Evolutionary conservation across 1,140 invertebrate species (phyloP), one percentile per base, ranked within the genome.

Genomic region (Galleria mellonella): DNA sequence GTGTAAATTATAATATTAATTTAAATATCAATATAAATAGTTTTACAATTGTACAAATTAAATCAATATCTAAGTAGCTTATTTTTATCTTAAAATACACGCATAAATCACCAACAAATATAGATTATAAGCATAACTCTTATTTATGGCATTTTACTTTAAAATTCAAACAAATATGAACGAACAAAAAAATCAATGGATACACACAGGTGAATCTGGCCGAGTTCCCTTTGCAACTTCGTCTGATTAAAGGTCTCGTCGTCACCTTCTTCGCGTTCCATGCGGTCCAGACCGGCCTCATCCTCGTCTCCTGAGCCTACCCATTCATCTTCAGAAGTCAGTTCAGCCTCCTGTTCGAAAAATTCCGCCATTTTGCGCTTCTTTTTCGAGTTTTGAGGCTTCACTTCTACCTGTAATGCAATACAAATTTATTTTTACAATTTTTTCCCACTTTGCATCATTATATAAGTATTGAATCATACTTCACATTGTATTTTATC

Each of bases 321-420:
- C 88, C 90, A 92, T 51, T 95, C 94, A 30, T 92, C 93, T 64
- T 94, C 95, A 6, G 94, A 95, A 0, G 79, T 82, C 9, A 97
- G 70, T 65, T 96, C 95, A 0, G 95, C 95, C 82, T 97, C 95
- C 30, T 91, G 88, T 43, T 97, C 95, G 14, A 96, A 83, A 85
- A 95, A 97, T 17, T 93, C 91, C 32, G 78, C 75, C 0, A 86
- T 76, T 15, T 88, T 83, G 35, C 87, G 83, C 53, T 86, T 87
- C 58, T 75, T 73, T 36, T 89, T 88, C 62, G 83, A 39, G 66
- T 85, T 33, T 71, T 66, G 53, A 2, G 42, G 30, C 59, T 72
- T 43, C 6, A 83, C 51, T 60, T 72, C 66, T 4, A 85, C 62
- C 71, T 85, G 52, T 23, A 73, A 73, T 44, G 11, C 31, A 35